Conservation (phyloP, 2,888 invertebrate species). For the Neria commutata region DNA sequence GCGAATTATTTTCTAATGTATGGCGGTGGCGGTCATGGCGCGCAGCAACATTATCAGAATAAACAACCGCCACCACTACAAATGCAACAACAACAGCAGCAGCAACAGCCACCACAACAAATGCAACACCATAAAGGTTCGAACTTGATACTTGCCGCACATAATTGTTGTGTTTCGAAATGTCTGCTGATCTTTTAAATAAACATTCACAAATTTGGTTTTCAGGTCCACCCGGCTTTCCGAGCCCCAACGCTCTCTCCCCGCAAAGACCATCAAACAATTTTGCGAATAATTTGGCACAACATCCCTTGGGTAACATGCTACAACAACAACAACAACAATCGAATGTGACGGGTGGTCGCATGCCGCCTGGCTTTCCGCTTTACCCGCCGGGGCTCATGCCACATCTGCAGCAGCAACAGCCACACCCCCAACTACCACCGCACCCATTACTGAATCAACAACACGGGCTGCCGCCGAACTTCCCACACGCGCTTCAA, state of each 20-base stretch:
- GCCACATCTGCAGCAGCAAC: slow-evolving; percentile 41
- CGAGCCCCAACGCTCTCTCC: slow-evolving; percentile 35
- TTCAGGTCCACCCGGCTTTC: slow-evolving; percentile 49
- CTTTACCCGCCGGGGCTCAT: slow-evolving; percentile 47
- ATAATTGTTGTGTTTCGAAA: background rate
- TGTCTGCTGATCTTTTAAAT: slow-evolving; percentile 14
- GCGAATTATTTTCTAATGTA: too few relatives aligned
- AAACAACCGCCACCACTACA: slow-evolving; percentile 35
- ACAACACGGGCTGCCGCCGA: slow-evolving; percentile 40
- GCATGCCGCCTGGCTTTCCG: slow-evolving; percentile 56
- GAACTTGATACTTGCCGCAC: background rate
- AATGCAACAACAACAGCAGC: slow-evolving; percentile 33
- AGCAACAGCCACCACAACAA: slow-evolving; percentile 39
- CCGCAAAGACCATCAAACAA: slow-evolving; percentile 43
- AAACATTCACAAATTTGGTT: slow-evolving; percentile 13
- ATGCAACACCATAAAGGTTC: slow-evolving; percentile 24
- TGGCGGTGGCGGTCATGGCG: too few relatives aligned
- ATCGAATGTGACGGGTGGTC: slow-evolving; percentile 41
- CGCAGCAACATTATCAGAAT: background rate
- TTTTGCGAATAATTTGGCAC: slow-evolving; percentile 42
- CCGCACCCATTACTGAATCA: slow-evolving; percentile 49
- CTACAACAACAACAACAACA: slow-evolving; percentile 35
- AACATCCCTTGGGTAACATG: slow-evolving; percentile 39
- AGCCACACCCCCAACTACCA: slow-evolving; percentile 55
- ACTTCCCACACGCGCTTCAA: slow-evolving; percentile 50